Evolutionary conservation across 2,888 invertebrate genomes (phyloP).

Genomic region (Oligia strigilis): DNA sequence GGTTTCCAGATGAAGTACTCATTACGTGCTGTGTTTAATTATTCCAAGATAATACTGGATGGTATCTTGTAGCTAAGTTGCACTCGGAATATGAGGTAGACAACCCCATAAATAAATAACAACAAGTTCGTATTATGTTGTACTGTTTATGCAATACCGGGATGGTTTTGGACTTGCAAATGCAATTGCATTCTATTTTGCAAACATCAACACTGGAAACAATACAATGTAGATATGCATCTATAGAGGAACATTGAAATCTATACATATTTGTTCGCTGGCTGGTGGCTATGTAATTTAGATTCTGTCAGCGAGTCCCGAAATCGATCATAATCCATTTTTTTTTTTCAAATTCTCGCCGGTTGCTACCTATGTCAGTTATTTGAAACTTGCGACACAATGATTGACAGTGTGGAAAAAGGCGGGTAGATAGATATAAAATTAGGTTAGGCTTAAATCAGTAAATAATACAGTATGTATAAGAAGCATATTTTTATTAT

Average conservation of each 20-base stretch:
- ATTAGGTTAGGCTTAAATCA: background rate
- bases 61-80: slow-evolving; percentile 2
- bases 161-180: slow-evolving; percentile 57
- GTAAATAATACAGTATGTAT: background rate
- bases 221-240: slow-evolving; percentile 37
- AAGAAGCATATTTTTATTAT: background rate
- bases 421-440: background rate
- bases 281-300: slow-evolving; percentile 44
- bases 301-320: slow-evolving; percentile 35
- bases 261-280: slow-evolving; percentile 20
- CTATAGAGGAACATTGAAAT: slow-evolving; percentile 8
- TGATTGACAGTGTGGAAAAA: slow-evolving; percentile 50
- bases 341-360: slow-evolving; percentile 25
- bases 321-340: slow-evolving; percentile 46
- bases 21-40: background rate
- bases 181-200: slow-evolving; percentile 57
- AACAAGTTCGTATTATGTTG: slow-evolving; percentile 56
- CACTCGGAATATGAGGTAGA: background rate
- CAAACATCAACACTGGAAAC: slow-evolving; percentile 34
- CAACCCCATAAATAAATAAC: slow-evolving; percentile 29
- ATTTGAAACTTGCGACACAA: slow-evolving; percentile 46
- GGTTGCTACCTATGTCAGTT: slow-evolving; percentile 26
- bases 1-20: background rate
- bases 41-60: background rate
- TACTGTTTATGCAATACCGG: slow-evolving; percentile 48